Conservation (phyloP, 2,797 vertebrate species). For the Eleutherodactylus coqui region DNA sequence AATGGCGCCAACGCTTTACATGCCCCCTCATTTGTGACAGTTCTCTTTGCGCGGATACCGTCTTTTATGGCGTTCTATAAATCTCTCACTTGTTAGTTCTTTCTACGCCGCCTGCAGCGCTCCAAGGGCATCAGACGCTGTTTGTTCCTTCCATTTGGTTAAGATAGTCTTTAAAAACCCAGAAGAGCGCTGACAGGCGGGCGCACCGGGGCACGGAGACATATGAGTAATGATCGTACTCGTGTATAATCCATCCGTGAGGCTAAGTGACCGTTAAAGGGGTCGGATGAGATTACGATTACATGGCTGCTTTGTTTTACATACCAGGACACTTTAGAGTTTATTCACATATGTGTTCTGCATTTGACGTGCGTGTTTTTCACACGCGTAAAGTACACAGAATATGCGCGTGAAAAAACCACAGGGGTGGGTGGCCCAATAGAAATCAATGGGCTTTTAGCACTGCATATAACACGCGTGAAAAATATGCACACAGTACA, state of each 20-base stretch:
- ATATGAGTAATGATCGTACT: neutral
- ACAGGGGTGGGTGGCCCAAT: too few relatives aligned
- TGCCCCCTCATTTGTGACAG: constrained; percentile 35
- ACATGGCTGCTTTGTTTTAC: neutral
- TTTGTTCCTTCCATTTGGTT: constrained; percentile 48
- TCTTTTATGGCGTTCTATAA: constrained; percentile 53
- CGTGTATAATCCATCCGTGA: neutral
- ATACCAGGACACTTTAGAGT: too few relatives aligned
- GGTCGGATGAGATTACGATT: neutral
- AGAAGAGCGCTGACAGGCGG: neutral
- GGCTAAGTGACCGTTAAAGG: neutral
- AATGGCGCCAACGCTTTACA: neutral
- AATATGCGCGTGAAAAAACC: too few relatives aligned
- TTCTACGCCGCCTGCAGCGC: constrained; percentile 20
- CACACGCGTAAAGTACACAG: too few relatives aligned
- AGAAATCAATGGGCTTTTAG: too few relatives aligned
- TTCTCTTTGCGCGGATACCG: constrained; percentile 44
- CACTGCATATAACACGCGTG: too few relatives aligned
- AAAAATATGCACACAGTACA: too few relatives aligned
- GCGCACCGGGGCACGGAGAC: neutral
- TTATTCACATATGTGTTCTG: too few relatives aligned
- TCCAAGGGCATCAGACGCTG: constrained; percentile 42
- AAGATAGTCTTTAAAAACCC: constrained; percentile 15
- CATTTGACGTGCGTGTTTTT: too few relatives aligned
- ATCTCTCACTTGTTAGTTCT: constrained; percentile 57